Base-by-base conservation (phyloP, 35 echinoderm and acorn worm species). In the Ptychodera flava region DNA sequence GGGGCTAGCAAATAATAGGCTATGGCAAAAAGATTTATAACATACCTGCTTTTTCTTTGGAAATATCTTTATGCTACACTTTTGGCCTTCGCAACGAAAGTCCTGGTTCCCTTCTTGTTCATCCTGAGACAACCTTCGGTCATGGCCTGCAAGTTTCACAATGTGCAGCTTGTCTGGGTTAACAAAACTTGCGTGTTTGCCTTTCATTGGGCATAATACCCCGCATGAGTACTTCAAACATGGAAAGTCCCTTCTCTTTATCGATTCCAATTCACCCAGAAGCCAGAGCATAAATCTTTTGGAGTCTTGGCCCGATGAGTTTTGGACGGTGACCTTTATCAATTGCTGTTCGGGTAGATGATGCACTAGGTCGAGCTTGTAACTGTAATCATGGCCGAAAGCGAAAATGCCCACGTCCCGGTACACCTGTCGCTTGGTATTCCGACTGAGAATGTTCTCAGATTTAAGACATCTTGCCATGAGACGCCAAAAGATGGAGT, bases 401-500 rank as follows among this genome's bases (percentile, higher is more conserved):
- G 6, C 6, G 22, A 64, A 64, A 22, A 64, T 22, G 6, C 45
- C 45, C 6, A 64, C 45, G 22, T 64, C 22, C 22, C 6, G 22
- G 22, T 64, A 64, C 6, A 64, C 45, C 6, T 64, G 22, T 64
- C 22, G 6, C 45, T 22, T 6, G 22, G 22, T 22, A 22, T 6
- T 64, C 6, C 6, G 45, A 64, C 22, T 64, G 6, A 64, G 45
- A 64, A 22, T 22, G 6, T 12, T 22, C 6, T 64, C 6, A 64
- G 45, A 64, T 12, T 22, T 64, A 64, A 64, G 45, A 31, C 87
- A 89, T 34, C 38, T 80, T 30, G 87, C 53, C 31, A 89, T 27
- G 0, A 89, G 79, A 82, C 87, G 87, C 79, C 31, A 45, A 53
- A 82, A 89, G 30, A 89, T 45, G 1, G 79, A 53, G 31, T 53